Evolutionary conservation across 2,888 invertebrate genomes (phyloP), one percentile per base, ranked within the genome.

Genomic region (Chrysodeixis includens): DNA sequence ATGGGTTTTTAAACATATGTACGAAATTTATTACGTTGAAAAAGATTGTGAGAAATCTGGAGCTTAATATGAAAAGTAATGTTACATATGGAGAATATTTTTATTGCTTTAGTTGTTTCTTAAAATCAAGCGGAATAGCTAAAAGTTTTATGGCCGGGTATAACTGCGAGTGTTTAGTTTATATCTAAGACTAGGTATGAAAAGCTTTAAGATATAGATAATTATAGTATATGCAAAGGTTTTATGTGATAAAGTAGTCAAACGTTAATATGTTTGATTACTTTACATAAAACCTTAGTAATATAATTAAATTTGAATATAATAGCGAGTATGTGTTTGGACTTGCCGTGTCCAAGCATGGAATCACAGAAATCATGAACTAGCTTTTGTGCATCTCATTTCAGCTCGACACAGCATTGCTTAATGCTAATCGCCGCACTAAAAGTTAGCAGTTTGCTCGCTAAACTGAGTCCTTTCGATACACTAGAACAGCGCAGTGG

Each of bases 1-100:
- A 58, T 61, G 57, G 55, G 46, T 40, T 32, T 70, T 64, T 70
- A 70, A 74, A 56, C 46, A 69, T 69, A 30, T 69, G 35, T 30
- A 20, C 4, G 32, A 35, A 35, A 59, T 59, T 40, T 58, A 51
- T 73, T 57, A 55, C 22, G 20, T n/a, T 57, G 7, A n/a, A 22
- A 35, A 35, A 51, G 12, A 57, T 57, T 53, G 32, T 55, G 54
- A 49, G 26, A 40, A 51, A 8, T 12, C 26, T 26, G 26, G n/a
- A 52, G 52, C 22, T 52, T 52, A n/a, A n/a, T 52, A 26, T n/a
- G 22, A 52, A 12, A 51, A 12, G 22, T 26, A 22, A 26, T 22
- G 12, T 8, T 18, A 9, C 16, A 4, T 26, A 26, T 52, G 5
- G 26, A 6, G 26, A 14, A 0, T 14, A 5, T 26, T 52, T 51